These are phyloP conservation scores for Idaea dimidiata DNA, from an alignment of 2,888 invertebrate genomes.

Conservation along the genomic window DNA sequence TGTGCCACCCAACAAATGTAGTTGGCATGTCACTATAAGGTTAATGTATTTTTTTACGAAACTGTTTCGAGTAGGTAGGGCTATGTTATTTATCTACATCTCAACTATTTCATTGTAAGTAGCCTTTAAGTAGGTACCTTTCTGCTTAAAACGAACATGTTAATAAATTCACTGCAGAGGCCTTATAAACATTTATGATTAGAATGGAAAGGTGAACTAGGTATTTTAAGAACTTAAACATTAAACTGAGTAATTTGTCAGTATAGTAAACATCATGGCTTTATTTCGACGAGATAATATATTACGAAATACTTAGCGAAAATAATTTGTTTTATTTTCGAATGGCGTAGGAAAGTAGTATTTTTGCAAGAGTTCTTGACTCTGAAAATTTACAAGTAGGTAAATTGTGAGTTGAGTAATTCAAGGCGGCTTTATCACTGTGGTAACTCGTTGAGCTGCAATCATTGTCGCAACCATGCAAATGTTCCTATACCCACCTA, in stretches of 20 bases:
- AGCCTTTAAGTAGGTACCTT: background rate
- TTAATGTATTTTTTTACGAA: slow-evolving; percentile 13
- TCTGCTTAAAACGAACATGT: background rate
- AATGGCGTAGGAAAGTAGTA: background rate
- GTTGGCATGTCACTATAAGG: slow-evolving; percentile 9
- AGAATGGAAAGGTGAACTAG: background rate
- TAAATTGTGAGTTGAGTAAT: slow-evolving; percentile 29
- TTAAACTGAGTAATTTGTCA: background rate
- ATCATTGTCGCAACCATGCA: slow-evolving; percentile 40
- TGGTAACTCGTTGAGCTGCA: slow-evolving; percentile 32
- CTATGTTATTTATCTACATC: background rate
- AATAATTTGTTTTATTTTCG: background rate
- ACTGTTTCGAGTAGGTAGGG: slow-evolving; percentile 8
- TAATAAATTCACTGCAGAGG: background rate
- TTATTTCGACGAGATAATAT: background rate
- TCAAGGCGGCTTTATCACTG: slow-evolving; percentile 29
- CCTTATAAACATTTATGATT: background rate
- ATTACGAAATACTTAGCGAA: background rate
- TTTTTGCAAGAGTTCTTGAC: background rate
- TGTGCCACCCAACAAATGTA: slow-evolving; percentile 28
- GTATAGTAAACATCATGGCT: background rate
- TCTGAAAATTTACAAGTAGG: background rate
- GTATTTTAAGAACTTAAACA: background rate
- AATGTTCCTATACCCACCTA: slow-evolving; percentile 30
- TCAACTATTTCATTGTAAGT: background rate